Base-by-base conservation (phyloP, 2,797 vertebrate genomes). In the Bovichtus variegatus region DNA sequence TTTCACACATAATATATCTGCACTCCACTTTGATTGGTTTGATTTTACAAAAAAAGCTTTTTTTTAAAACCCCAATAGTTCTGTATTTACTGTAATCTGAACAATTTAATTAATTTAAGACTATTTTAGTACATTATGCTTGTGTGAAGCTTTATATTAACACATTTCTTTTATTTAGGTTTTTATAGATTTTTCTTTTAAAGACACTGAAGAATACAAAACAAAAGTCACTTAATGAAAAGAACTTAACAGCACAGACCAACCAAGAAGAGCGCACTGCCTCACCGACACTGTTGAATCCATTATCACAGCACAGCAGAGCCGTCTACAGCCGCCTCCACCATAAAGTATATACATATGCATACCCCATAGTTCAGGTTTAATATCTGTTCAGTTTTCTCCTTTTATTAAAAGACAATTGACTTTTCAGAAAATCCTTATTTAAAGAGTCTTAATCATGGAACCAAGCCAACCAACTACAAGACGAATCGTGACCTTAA, bases 11-110 rank as follows among this genome's bases (percentile, higher is more conserved):
- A 40, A 34, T 47, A 1, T 23, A 54, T 60, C 53, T 23, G 29
- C 34, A 18, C 64, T 57, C 34, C 9, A 23, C 29, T 63, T 18
- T 65, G 58, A 60, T 29, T 66, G n/a, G 41, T 15, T 47, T 43
- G n/a, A 27, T 71, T 68, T 6, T n/a, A 13, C 6, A 67, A 16
- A 31, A 40, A 31, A 46, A 15, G 44, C 53, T 58, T 47, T 53
- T 21, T 36, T 66, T 71, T 19, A 9, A 71, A 40, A 13, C 18
- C 18, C 44, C 7, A 25, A 11, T 18, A 41, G 29, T 46, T 67
- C 19, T 68, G 4, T 49, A 66, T 66, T 66, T 50, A 36, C 13
- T 49, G 11, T 60, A 68, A 44, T 58, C 23, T 0, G 12, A 58
- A 4, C 11, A 19, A 41, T 74, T 57, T 12, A 54, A 27, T 25